Base-by-base conservation (phyloP, 2,113 vertebrate genomes). In the Chunga burmeisteri region DNA sequence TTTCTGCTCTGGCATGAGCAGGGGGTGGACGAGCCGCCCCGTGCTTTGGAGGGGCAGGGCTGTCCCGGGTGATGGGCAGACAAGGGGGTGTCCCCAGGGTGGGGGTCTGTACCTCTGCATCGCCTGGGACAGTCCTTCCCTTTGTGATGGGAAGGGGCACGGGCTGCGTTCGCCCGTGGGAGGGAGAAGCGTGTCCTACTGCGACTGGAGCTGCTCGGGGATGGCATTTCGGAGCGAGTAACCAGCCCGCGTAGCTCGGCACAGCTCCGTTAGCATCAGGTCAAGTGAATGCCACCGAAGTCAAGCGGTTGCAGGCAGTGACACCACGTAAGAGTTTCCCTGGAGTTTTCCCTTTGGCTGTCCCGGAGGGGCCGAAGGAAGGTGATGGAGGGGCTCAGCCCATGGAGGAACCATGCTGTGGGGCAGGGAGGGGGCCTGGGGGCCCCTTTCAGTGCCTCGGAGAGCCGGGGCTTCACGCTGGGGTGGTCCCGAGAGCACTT, bases 1-100 rank as follows among this genome's bases (percentile, higher is more conserved):
- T 40, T 63, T 36, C 40, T 67, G 29, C n/a, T 71, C 27, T 0
- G 0, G 8, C 3, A 0, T 2, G 30, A 73, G 10, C 0, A 0
- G n/a, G 30, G 8, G 9, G 13, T 13, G 66, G 40, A 32, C 1
- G 22, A 73, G 50, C 32, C 52, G 18, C 34, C 34, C 29, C 5
- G 0, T 52, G 21, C 72, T 88, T 34, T 73, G 81, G 42, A n/a
- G 58, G 46, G 38, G 7, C 17, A 11, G 49, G 42, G 38, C 36
- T 55, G 16, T 63, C 46, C 40, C 27, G 22, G 77, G 63, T 17
- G 27, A 42, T 12, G 46, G 27, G 22, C n/a, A 74, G 63, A 27
- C 32, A 9, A 5, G 58, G 44, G 46, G 38, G 17, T 16, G 61
- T 86, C 52, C 36, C 52, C 6, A 5, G 59, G 30, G 29, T 6